These are phyloP conservation scores for Lasioglossum zephyrum DNA, from an alignment of 2,888 invertebrate species.

Conservation along the genomic window DNA sequence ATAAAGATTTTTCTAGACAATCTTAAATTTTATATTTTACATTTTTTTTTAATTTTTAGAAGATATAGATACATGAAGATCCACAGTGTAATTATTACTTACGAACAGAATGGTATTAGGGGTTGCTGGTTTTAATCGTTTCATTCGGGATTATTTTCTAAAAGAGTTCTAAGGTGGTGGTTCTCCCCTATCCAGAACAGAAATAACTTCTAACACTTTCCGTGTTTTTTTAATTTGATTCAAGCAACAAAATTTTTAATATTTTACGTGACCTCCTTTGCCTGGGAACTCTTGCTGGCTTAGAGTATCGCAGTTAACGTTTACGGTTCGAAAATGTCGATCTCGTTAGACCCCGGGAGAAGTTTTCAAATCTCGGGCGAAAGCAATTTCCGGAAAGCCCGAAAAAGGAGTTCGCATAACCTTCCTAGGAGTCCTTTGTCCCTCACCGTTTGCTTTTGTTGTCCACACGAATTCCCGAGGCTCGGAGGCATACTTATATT, in stretches of 20 bases:
- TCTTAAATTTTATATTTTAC: too few species aligned
- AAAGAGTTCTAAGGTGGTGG: too few species aligned
- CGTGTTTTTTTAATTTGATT: background rate
- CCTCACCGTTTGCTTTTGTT: conserved; percentile 28
- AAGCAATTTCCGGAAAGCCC: conserved; percentile 48
- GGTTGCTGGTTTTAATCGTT: too few species aligned
- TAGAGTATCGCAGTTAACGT: background rate
- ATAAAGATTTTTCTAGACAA: too few species aligned
- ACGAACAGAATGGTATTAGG: too few species aligned
- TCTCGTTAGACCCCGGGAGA: conserved; percentile 24
- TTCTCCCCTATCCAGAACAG: background rate
- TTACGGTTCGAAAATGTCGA: background rate
- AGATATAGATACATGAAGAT: too few species aligned
- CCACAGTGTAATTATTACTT: too few species aligned
- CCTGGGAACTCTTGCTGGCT: background rate
- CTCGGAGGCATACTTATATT: conserved; percentile 39
- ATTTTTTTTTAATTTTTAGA: too few species aligned
- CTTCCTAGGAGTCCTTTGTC: background rate
- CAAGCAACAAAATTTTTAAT: background rate
- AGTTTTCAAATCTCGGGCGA: conserved; percentile 52
- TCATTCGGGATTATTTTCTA: too few species aligned
- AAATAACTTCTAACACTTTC: too few species aligned
- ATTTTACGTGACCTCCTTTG: background rate
- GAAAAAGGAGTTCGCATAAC: conserved; percentile 40
- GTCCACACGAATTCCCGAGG: conserved; percentile 39